These are phyloP conservation scores for Lithosia quadra DNA, from an alignment of 2,888 invertebrate species.

Conservation along the genomic window DNA sequence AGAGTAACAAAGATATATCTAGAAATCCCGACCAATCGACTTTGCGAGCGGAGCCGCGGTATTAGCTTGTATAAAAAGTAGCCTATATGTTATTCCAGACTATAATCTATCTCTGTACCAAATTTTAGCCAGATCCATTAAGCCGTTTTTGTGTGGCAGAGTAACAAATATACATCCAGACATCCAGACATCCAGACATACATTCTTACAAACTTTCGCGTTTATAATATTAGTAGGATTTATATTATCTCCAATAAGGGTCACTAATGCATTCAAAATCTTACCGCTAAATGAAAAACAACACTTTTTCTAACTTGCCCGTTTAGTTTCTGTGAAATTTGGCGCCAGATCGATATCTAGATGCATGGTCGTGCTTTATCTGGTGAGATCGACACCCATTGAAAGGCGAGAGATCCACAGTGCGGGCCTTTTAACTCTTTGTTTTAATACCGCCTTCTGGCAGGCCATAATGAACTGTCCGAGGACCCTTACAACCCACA, in stretches of 20 bases:
- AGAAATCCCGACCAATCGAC: too few relatives aligned
- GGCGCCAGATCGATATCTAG: constrained; percentile 80
- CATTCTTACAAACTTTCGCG: too few relatives aligned
- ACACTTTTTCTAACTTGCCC: constrained; percentile 52
- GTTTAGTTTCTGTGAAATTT: constrained; percentile 81
- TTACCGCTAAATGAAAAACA: constrained; percentile 53
- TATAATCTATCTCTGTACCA: too few relatives aligned
- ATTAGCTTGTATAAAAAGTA: too few relatives aligned
- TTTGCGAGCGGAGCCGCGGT: too few relatives aligned
- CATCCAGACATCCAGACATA: too few relatives aligned
- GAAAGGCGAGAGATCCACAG: constrained; percentile 56
- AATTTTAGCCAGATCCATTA: too few relatives aligned
- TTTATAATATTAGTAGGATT: too few relatives aligned
- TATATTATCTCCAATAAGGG: not conserved
- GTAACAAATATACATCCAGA: too few relatives aligned
- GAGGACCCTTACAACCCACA: constrained; percentile 39
- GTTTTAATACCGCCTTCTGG: constrained; percentile 71
- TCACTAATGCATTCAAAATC: constrained; percentile 27
- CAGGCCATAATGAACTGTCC: constrained; percentile 64
- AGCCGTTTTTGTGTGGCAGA: too few relatives aligned
- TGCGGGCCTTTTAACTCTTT: constrained; percentile 74
- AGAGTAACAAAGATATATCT: too few relatives aligned
- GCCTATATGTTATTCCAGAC: too few relatives aligned
- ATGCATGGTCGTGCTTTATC: constrained; percentile 65
- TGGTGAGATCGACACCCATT: constrained; percentile 76